Base-by-base conservation (phyloP, 2,888 invertebrate genomes). In the Agonopterix arenella region DNA sequence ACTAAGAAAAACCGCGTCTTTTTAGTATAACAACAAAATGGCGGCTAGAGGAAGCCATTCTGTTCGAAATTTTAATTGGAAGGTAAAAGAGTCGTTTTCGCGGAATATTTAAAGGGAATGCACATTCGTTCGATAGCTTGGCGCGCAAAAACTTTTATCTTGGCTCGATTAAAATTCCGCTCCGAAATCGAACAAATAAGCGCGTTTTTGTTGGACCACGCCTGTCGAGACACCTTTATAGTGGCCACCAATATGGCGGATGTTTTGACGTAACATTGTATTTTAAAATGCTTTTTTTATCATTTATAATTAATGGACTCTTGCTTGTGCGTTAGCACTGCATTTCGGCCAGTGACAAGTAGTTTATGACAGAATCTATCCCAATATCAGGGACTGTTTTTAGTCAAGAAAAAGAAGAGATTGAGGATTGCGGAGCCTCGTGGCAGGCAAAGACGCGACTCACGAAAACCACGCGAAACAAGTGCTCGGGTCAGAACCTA, bases 11-110 rank as follows among this genome's bases (percentile, higher is more conserved):
- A 28, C 28, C 5, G 28, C 28, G 28, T 28, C 28, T 28, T 28
- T 7, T 28, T 28, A 28, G 28, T 28, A 28, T 40, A 51, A 56
- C 62, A 60, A 55, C 75, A 84, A 84, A 74, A 86, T 86, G 84
- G 84, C 83, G 74, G 76, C 62, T 64, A 66, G 66, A 63, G 70
- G 82, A 70, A 77, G 81, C 85, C 84, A 88, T 86, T 81, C 82
- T 83, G 74, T 74, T 73, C 60, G 71, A 76, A 84, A 86, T 88
- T 80, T 89, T 86, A 88, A 88, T 88, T 86, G 85, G 85, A 63
- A 74, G 74, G 76, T 78, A 78, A 79, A 76, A 70, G 75, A 63
- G 43, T 60, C 50, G 43, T 53, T 49, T 52, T 59, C 57, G 55
- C 53, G 49, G 59, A 59, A 59, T 51, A 52, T 51, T 50, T 37